Conservation (phyloP, 2,113 vertebrate genomes). For the Ranitomeya imitator region DNA sequence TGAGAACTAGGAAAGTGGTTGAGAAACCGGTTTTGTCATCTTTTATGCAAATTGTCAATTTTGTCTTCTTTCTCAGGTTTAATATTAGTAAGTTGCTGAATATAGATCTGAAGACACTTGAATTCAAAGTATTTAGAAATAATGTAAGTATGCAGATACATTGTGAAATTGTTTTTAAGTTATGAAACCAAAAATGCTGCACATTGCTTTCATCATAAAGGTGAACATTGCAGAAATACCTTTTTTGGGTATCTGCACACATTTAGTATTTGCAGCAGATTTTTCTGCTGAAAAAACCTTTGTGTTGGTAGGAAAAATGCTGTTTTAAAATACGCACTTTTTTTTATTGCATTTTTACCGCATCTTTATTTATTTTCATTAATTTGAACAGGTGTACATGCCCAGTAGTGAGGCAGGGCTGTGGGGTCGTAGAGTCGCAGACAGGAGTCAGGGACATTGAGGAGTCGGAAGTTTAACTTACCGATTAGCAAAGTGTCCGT, state of each 20-base stretch:
- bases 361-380: no score
- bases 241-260: neutral
- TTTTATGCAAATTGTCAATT: neutral
- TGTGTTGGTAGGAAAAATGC: no score
- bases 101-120: conserved; percentile 85
- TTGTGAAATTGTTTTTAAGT: neutral
- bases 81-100: conserved; percentile 84
- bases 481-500: no score
- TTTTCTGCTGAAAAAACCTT: no score
- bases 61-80: conserved; percentile 74
- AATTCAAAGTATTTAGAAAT: conserved; percentile 92
- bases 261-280: no score
- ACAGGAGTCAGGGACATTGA: no score
- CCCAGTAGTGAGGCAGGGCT: no score
- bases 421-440: no score
- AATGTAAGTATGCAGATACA: conserved; percentile 76
- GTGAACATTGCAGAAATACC: neutral
- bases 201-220: neutral
- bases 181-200: neutral
- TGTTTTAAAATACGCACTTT: no score
- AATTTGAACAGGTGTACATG: no score
- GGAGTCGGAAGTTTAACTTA: no score
- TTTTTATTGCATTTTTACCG: no score
- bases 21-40: neutral
- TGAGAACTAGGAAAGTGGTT: neutral